Conservation (phyloP, 2,113 vertebrate genomes). For the Mus spicilegus region DNA sequence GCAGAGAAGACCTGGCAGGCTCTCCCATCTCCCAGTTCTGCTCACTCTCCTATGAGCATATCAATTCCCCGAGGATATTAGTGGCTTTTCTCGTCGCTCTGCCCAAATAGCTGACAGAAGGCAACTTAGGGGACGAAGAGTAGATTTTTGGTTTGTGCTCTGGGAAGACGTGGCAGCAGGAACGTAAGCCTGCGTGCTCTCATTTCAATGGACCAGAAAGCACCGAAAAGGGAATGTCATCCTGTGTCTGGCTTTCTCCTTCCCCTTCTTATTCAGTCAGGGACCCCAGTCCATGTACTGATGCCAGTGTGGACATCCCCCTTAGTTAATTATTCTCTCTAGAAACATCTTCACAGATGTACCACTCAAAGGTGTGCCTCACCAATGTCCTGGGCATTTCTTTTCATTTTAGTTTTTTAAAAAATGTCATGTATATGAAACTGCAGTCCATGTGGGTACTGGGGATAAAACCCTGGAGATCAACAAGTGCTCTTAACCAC, state of each 20-base stretch:
- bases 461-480: not conserved
- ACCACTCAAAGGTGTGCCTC: too few relatives aligned
- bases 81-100: not conserved
- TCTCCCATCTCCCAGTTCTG: not conserved
- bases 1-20: not conserved
- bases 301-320: not conserved
- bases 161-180: not conserved
- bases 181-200: not conserved
- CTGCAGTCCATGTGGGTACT: not conserved
- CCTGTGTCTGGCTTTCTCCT: not conserved
- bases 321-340: not conserved
- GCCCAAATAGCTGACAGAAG: not conserved
- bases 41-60: not conserved
- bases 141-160: not conserved
- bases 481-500: not conserved
- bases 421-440: not conserved
- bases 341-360: not conserved
- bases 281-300: too few relatives aligned
- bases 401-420: not conserved
- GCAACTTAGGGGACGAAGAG: not conserved
- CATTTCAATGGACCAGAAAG: not conserved
- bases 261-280: not conserved
- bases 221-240: not conserved
- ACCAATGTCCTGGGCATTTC: not conserved
- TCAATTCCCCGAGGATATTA: not conserved